phyloP scores from a whole-genome alignment of 2,797 vertebrate genomes.

The Pangasius larnaudii region DNA sequence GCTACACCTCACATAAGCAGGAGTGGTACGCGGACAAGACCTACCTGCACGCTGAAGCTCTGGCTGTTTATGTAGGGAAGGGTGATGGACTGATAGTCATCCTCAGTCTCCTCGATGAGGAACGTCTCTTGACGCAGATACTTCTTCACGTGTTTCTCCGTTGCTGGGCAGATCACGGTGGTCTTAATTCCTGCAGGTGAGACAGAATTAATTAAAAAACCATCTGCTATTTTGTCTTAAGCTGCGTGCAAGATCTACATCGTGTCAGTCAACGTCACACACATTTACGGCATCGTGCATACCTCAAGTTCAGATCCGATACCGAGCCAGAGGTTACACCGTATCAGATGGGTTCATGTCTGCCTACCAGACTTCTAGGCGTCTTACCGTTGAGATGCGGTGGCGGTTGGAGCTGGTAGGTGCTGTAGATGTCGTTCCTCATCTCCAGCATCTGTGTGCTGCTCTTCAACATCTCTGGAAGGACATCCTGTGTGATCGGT shows the following conservation, averaged over 20 bases:
- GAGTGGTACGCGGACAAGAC: neutral
- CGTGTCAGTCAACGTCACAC: neutral
- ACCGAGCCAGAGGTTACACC: neutral
- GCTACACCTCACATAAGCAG: neutral
- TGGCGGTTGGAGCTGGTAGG: constrained; percentile 83
- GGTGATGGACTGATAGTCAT: constrained; percentile 83
- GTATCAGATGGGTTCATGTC: neutral
- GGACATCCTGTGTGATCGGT: constrained; percentile 83
- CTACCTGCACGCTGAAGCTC: constrained; percentile 91
- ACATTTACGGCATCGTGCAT: neutral
- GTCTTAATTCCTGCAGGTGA: constrained; percentile 85
- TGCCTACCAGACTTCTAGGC: neutral
- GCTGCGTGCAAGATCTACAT: neutral
- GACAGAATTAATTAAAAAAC: neutral
- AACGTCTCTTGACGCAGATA: constrained; percentile 84
- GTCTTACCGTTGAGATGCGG: constrained; percentile 83
- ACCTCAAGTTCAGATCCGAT: neutral
- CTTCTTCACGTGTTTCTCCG: constrained; percentile 91
- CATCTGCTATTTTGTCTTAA: neutral
- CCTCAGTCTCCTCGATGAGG: constrained; percentile 83
- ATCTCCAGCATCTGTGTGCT: constrained; percentile 81
- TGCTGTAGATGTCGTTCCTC: constrained; percentile 93
- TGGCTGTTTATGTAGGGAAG: constrained; percentile 85
- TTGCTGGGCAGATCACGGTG: constrained; percentile 90
- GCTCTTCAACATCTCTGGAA: constrained; percentile 77